Conservation (phyloP, 2,113 vertebrate genomes). For the Ailurus styani region DNA sequence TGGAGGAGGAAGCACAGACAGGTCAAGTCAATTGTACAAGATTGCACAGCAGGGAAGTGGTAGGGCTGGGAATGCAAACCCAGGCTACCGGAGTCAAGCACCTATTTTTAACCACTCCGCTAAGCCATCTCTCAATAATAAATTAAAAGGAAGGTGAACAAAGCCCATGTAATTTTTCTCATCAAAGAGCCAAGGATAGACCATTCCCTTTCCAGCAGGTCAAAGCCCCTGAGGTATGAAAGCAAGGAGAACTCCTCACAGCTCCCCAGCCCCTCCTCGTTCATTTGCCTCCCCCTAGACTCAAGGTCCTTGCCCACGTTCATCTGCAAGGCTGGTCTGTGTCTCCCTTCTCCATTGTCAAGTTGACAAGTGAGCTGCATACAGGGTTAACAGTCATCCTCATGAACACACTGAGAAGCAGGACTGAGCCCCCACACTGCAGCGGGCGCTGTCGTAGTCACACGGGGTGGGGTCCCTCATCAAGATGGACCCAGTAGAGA, state of each 20-base stretch:
- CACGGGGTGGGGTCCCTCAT: rapidly evolving
- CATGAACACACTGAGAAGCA: neutral
- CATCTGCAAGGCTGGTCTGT: neutral
- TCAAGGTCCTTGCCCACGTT: neutral
- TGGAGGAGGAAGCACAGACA: neutral
- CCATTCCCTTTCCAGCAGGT: neutral
- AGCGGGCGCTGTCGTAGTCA: neutral
- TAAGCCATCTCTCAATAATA: neutral
- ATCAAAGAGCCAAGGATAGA: neutral
- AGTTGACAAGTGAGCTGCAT: neutral
- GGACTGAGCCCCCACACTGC: rapidly evolving
- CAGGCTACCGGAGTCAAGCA: neutral
- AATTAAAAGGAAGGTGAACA: neutral
- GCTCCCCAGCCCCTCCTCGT: neutral
- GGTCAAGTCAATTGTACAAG: neutral
- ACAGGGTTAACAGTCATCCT: neutral
- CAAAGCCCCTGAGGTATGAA: neutral
- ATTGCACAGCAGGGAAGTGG: neutral
- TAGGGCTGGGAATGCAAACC: neutral
- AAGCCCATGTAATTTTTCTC: neutral
- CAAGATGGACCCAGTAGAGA: neutral
- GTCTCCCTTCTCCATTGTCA: neutral
- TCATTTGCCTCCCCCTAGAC: neutral
- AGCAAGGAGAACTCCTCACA: neutral
- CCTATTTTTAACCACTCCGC: neutral